Conservation (phyloP, 2,888 invertebrate species). For the Drosophila algonquin region DNA sequence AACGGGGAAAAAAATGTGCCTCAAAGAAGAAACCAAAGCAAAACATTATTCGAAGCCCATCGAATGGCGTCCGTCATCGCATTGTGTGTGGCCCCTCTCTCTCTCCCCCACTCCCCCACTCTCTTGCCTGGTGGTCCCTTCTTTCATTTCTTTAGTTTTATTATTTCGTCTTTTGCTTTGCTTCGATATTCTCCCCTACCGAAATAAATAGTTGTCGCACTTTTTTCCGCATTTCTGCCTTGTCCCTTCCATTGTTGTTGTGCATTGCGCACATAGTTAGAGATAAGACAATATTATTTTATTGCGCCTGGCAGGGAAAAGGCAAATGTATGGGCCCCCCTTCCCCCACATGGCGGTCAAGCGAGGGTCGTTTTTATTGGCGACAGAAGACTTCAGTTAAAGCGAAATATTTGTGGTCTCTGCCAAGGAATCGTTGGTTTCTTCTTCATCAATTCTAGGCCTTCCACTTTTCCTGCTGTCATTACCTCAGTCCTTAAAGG, state of each 20-base stretch:
- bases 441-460: background rate
- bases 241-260: conserved; percentile 30
- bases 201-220: conserved; percentile 48
- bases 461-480: background rate
- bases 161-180: conserved; percentile 51
- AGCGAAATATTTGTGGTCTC: background rate
- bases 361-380: background rate
- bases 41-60: conserved; percentile 59
- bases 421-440: background rate
- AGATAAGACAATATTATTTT: conserved; percentile 76
- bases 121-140: conserved; percentile 33
- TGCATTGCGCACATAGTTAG: conserved; percentile 61
- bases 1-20: background rate
- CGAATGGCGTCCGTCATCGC: conserved; percentile 31
- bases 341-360: conserved; percentile 19
- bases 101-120: conserved; percentile 16
- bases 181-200: conserved; percentile 50
- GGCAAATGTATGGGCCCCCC: conserved; percentile 1
- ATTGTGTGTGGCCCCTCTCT: conserved; percentile 21
- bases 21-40: conserved; percentile 14
- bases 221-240: conserved; percentile 25
- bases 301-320: conserved; percentile 45
- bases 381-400: conserved; percentile 13
- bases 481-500: background rate
- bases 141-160: conserved; percentile 59